Evolutionary conservation across 2,113 vertebrate genomes (phyloP), one percentile per base, ranked within the genome.

Genomic region (Myotis lucifugus): DNA sequence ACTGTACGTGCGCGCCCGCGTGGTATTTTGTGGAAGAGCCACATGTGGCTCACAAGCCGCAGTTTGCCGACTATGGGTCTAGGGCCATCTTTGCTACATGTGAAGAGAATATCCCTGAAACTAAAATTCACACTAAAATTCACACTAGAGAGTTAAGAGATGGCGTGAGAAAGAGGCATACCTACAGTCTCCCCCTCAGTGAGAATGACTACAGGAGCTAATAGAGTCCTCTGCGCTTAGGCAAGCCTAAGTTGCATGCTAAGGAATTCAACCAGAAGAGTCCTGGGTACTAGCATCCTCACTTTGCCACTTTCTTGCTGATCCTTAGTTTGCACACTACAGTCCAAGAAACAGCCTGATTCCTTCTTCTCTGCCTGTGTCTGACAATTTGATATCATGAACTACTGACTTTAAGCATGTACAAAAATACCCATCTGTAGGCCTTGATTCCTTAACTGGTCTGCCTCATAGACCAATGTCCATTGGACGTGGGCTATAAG

Each of bases 41-140:
- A 37, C 37, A 37, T 37, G 37, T 37, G 37, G 37, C 37, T 37
- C 37, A 37, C 37, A 3, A 37, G 37, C 37, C 37, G 37, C 37
- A 37, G 37, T 37, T 37, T 37, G 37, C 37, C 37, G 37, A 37
- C 37, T 37, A 3, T 3, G 37, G 37, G 1, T 61, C 72, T 67
- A 48, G 15, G 67, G n/a, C n/a, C 52, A 82, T 76, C 76, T 88
- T 72, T 94, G 52, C 27, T 93, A 42, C 12, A 32, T 59, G 2
- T 59, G 50, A 42, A 29, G 52, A 85, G 37, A 52, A 67, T 59
- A 15, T 91, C 23, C 17, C 59, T 59, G 32, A 77, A 82, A 85
- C 70, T 37, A 77, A 85, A 74, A 64, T 40, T 82, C 23, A 81
- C 23, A 85, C 70, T 37, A 77, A 85, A 74, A 64, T 40, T 82